Conservation (phyloP, 2,797 vertebrate species). For the Apogon talboti region DNA sequence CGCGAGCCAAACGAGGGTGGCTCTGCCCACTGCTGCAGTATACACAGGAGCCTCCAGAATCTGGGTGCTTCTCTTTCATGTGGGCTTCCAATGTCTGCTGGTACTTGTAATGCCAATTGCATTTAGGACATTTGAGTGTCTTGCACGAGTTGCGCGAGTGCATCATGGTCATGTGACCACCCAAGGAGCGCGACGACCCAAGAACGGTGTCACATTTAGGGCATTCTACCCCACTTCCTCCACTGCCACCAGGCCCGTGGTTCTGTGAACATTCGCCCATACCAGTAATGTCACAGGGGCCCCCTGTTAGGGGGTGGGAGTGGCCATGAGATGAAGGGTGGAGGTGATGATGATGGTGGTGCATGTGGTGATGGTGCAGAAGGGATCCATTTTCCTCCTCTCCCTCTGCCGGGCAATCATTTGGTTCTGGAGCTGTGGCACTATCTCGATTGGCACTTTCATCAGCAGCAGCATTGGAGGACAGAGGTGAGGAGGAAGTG, state of each 20-base stretch:
- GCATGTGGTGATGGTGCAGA: slow-evolving; percentile 87
- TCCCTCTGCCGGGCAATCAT: slow-evolving; percentile 94
- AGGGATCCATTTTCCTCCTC: slow-evolving; percentile 91
- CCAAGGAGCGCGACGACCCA: slow-evolving; percentile 96
- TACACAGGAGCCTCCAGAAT: slow-evolving; percentile 93
- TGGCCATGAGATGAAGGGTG: slow-evolving; percentile 87
- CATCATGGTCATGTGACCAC: slow-evolving; percentile 99
- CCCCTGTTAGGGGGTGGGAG: slow-evolving; percentile 86
- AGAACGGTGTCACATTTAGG: slow-evolving; percentile 98
- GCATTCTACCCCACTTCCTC: slow-evolving; percentile 96
- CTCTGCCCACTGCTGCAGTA: slow-evolving; percentile 98
- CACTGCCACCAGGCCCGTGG: slow-evolving; percentile 78
- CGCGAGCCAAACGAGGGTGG: slow-evolving; percentile 95
- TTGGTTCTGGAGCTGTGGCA: slow-evolving; percentile 99
- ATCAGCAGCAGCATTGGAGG: slow-evolving; percentile 86
- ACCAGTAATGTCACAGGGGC: slow-evolving; percentile 91
- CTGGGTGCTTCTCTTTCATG: slow-evolving; percentile 99
- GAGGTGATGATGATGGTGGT: slow-evolving; percentile 90
- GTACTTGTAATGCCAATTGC: slow-evolving; percentile 99
- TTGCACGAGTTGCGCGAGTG: slow-evolving; percentile 99
- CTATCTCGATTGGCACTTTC: slow-evolving; percentile 99
- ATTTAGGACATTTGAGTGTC: slow-evolving; percentile 99
- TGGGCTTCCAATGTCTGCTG: slow-evolving; percentile 99
- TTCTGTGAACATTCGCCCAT: slow-evolving; percentile 91
- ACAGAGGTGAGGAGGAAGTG: slow-evolving; percentile 83